These are phyloP conservation scores for Channallabes apus DNA, from an alignment of 2,797 vertebrate species.

Conservation along the genomic window DNA sequence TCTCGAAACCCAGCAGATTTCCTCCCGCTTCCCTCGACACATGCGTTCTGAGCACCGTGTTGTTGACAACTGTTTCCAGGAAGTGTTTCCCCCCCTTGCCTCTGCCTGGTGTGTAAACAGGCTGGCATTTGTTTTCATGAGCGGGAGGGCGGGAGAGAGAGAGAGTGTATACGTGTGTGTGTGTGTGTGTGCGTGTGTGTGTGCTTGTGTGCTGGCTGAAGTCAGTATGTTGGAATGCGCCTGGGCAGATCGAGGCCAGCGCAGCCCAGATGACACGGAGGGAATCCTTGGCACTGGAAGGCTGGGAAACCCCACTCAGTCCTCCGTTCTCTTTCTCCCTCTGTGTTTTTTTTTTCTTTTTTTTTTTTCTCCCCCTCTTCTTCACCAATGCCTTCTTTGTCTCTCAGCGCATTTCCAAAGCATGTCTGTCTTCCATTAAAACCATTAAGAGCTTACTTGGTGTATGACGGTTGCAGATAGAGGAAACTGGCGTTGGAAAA, in stretches of 20 bases:
- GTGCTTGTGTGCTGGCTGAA: constrained; percentile 63
- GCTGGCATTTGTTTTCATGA: constrained; percentile 72
- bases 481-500: constrained; percentile 37
- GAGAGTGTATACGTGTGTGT: constrained; percentile 8
- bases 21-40: constrained; percentile 41
- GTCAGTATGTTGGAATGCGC: constrained; percentile 78
- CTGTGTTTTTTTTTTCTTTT: constrained; percentile 23
- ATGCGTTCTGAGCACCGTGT: constrained; percentile 58
- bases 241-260: constrained; percentile 74
- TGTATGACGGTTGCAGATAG: background rate
- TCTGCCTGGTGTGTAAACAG: constrained; percentile 70
- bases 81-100: constrained; percentile 75
- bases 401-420: constrained; percentile 53
- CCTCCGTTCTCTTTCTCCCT: constrained; percentile 45
- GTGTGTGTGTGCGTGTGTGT: constrained; percentile 35
- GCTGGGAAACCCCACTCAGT: constrained; percentile 75
- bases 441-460: background rate
- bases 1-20: constrained; percentile 27
- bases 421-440: constrained; percentile 68
- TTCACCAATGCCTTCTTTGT: constrained; percentile 63
- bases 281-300: constrained; percentile 81
- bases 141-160: constrained; percentile 18
- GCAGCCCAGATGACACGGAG: constrained; percentile 75
- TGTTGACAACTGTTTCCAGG: constrained; percentile 80
- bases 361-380: constrained; percentile 41